A percentile compares a stretch with the other conserved stretches of the same genome.
These are phyloP conservation scores for Cyclargus thomasi DNA, from an alignment of 1,140 invertebrate genomes.

Conservation along the genomic window DNA sequence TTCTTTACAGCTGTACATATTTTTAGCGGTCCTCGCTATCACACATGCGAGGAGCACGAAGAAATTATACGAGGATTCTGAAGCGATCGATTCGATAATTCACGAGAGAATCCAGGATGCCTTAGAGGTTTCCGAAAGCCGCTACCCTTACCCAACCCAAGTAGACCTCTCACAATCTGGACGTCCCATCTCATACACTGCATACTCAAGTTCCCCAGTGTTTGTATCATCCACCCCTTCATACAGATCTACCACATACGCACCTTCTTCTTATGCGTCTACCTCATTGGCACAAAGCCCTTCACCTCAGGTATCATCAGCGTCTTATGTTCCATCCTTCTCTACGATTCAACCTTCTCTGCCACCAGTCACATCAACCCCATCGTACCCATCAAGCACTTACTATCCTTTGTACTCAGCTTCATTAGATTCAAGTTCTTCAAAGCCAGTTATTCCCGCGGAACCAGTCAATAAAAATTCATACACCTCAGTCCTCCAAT, in stretches of 20 bases:
- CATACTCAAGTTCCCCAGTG: slow-evolving; percentile 22
- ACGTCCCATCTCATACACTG: slow-evolving; percentile 20
- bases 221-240: neutral
- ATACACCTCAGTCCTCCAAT: slow-evolving; percentile 2
- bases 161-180: slow-evolving; percentile 22
- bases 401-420: neutral
- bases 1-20: slow-evolving; percentile 46
- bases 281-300: neutral
- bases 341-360: neutral
- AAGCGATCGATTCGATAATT: slow-evolving; percentile 26
- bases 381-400: neutral
- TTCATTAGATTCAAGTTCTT: neutral
- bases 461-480: neutral
- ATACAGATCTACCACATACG: neutral
- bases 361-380: neutral
- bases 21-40: slow-evolving; percentile 46
- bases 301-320: neutral
- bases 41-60: slow-evolving; percentile 41
- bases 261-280: neutral
- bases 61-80: slow-evolving; percentile 22
- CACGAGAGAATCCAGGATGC: slow-evolving; percentile 2
- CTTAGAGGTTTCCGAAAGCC: slow-evolving; percentile 16
- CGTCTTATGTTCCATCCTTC: neutral
- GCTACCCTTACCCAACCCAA: neutral
- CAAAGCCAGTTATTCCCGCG: slow-evolving; percentile 26